phyloP scores from a whole-genome alignment of 2,113 vertebrate species.

The Rhinolophus sinicus region DNA sequence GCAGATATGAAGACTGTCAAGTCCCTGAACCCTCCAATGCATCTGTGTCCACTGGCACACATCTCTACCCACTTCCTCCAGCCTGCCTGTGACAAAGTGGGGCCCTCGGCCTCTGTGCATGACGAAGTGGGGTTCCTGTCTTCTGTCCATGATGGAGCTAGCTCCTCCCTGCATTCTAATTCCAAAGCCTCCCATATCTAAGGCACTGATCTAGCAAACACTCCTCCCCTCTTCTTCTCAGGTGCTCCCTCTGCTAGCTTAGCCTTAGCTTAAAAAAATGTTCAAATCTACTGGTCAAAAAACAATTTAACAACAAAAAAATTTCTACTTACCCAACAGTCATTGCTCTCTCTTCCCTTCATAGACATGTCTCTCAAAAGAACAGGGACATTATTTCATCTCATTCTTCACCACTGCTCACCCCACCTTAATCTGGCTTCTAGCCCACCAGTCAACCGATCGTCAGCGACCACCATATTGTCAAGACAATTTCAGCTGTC shows the following conservation, averaged over 20 bases:
- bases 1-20: not conserved
- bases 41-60: not conserved
- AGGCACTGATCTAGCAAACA: not conserved
- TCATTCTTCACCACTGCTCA: not conserved
- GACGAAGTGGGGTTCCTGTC: rapidly evolving
- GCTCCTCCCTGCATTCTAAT: not conserved
- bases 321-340: not conserved
- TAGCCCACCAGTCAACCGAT: not conserved
- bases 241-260: not conserved
- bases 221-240: not conserved
- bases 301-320: not conserved
- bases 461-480: too few relatives aligned
- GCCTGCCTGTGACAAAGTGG: too few relatives aligned
- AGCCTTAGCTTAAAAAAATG: not conserved
- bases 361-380: not conserved
- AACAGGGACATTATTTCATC: not conserved
- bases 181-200: not conserved
- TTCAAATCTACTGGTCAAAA: not conserved
- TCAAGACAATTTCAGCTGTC: not conserved
- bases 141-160: too few relatives aligned
- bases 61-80: not conserved
- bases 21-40: not conserved
- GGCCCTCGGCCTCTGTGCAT: rapidly evolving
- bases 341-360: not conserved
- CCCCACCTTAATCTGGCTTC: not conserved